A percentile compares a stretch with the other conserved stretches of the same genome.
phyloP scores from a whole-genome alignment of 2,113 vertebrate species.

The Paraplagusia blochii region DNA sequence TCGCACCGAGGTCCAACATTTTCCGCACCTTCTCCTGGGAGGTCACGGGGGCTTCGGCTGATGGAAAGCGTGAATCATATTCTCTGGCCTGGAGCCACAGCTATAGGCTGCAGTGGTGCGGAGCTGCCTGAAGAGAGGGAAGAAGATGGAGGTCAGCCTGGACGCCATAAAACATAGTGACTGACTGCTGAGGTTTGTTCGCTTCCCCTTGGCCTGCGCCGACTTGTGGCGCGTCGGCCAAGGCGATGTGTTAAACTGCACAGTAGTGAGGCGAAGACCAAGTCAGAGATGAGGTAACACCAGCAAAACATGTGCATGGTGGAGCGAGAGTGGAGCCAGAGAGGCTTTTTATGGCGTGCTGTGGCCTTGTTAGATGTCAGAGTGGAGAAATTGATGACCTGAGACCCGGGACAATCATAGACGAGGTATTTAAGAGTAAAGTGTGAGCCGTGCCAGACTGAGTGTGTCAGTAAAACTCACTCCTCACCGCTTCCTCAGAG shows the following conservation, averaged over 20 bases:
- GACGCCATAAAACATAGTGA: constrained; percentile 57
- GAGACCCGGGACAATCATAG: constrained; percentile 2
- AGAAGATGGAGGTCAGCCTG: constrained; percentile 42
- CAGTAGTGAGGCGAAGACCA: constrained; percentile 33
- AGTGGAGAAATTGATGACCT: constrained; percentile 18
- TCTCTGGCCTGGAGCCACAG: constrained; percentile 31
- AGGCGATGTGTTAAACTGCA: constrained; percentile 45
- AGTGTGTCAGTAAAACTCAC: too few relatives aligned
- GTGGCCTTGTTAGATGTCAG: constrained; percentile 43
- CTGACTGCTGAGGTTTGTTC: constrained; percentile 31
- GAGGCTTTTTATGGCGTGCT: constrained; percentile 38
- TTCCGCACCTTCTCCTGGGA: constrained; percentile 40
- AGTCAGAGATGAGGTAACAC: constrained; percentile 52
- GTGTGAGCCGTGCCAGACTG: neutral
- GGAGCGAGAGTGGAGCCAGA: constrained; percentile 10
- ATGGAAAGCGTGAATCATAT: constrained; percentile 76
- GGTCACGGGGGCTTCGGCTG: constrained; percentile 78
- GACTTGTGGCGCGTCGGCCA: constrained; percentile 16
- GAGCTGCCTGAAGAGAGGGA: constrained; percentile 22
- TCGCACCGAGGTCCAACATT: neutral
- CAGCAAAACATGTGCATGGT: constrained; percentile 19
- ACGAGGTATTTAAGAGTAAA: constrained; percentile 18
- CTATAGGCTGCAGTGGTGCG: constrained; percentile 16
- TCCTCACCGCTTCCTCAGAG: constrained; percentile 5
- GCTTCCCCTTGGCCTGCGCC: constrained; percentile 5